Evolutionary conservation across 1,140 invertebrate genomes (phyloP), one percentile per base, ranked within the genome.

Genomic region (Drosophila asahinai): DNA sequence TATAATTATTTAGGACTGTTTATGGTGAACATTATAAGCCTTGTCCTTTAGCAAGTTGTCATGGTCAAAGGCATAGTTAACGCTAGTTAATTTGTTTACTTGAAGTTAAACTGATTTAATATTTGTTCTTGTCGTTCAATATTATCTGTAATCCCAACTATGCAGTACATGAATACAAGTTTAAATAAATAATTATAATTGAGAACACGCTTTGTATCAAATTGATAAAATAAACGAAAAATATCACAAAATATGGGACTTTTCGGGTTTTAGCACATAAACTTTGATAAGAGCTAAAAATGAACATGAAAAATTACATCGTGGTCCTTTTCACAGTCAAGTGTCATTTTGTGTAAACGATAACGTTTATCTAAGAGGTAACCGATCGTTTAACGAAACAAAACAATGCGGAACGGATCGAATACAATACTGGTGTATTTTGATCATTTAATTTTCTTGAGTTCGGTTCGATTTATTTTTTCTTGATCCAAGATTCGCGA

Each of bases 271-370:
- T 42, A 3, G 40, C 15, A 15, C 40, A 1, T 55, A 8, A 19
- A 5, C 17, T 71, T 72, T 80, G 65, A 45, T 65, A 19, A 64
- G 52, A 65, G 60, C 67, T 70, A 11, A 82, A 12, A 90, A 77
- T 73, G 42, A 58, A 67, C 79, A 76, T 55, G 30, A 68, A 74
- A 72, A 92, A 92, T 92, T 92, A 92, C 91, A 92, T 92, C 91
- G 68, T 92, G 77, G 71, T 92, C 86, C 83, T 87, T 74, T 79
- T 92, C 91, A 92, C 91, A 92, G 75, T 92, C 91, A 72, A 92
- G 91, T 78, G 91, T 92, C 91, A 92, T 92, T 57, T 57, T 40
- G 54, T 86, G 43, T 71, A 65, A 81, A 72, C 52, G 51, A 63
- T 33, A 77, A 49, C 48, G 63, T 38, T n/a, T 57, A 66, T 77